A percentile compares a stretch with the other conserved stretches of the same genome.
Conservation (phyloP, 2,113 vertebrate genomes). For the Anolis sagrei region DNA sequence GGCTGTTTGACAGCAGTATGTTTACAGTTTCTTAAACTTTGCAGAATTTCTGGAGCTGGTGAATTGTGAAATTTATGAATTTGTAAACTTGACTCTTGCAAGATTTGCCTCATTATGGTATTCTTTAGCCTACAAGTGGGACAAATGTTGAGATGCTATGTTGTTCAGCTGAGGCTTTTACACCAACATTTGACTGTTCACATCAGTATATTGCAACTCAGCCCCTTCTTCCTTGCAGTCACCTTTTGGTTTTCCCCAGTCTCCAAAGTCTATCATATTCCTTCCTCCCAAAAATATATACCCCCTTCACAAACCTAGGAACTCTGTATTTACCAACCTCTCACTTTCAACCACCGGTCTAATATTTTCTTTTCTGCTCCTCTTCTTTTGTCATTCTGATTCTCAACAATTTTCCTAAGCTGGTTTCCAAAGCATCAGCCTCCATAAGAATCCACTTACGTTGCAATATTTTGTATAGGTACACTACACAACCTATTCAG, state of each 20-base stretch:
- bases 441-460: not conserved
- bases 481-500: too few species aligned
- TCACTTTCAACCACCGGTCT: accelerated
- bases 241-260: not conserved
- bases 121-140: not conserved
- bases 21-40: not conserved
- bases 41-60: not conserved
- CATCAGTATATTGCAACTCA: not conserved
- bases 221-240: not conserved
- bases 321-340: not conserved
- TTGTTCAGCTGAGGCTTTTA: not conserved
- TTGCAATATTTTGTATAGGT: not conserved
- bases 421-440: not conserved
- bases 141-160: not conserved
- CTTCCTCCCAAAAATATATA: not conserved
- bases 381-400: not conserved
- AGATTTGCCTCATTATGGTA: not conserved
- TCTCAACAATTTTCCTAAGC: not conserved
- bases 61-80: not conserved
- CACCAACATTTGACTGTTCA: too few species aligned
- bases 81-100: not conserved
- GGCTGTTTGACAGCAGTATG: too few species aligned
- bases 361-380: not conserved
- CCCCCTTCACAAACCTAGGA: not conserved
- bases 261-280: not conserved